Base-by-base conservation (phyloP, 2,888 invertebrate species). In the Heliconius ismenius region DNA sequence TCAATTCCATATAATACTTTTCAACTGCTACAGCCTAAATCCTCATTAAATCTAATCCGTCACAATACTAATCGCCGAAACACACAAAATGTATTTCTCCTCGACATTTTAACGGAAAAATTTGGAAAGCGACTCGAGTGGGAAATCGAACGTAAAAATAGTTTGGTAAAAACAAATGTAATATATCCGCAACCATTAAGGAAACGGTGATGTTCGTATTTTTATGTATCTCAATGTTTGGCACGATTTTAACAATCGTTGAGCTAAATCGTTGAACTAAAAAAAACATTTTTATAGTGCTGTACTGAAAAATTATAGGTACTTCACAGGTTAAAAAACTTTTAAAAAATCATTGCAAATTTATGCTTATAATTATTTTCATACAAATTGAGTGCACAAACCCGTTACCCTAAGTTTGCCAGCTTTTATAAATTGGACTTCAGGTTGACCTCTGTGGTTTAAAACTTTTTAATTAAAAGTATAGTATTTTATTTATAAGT, bases 121-220 rank as follows among this genome's bases (percentile, higher is more conserved):
- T 72, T 69, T 69, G 13, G 24, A 64, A 43, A 70, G 63, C 63
- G 64, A 75, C 54, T 75, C 26, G 9, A 75, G 36, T 54, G 68
- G 36, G 58, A 73, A 36, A 60, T 73, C 73, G 76, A 68, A 26
- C 32, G n/a, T 15, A 65, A 60, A 78, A 76, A 65, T 54, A 78
- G 65, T 74, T 65, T 36, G 26, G 54, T 62, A 64, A 69, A 79
- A 78, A 79, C 43, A 79, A 74, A 24, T 79, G 63, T 75, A 73
- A 77, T 75, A 73, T 74, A 75, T 79, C 70, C 73, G 74, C 58
- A 68, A 74, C 76, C 75, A 77, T 79, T 78, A 80, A 74, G 76
- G 73, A 74, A 78, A 77, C 64, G 69, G 28, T 24, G 76, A 75
- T 75, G 78, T 54, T 58, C 69, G 69, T 76, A 76, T 77, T 76